Evolutionary conservation across 2,888 invertebrate genomes (phyloP).

Genomic region (Blastobasis lacticolella): DNA sequence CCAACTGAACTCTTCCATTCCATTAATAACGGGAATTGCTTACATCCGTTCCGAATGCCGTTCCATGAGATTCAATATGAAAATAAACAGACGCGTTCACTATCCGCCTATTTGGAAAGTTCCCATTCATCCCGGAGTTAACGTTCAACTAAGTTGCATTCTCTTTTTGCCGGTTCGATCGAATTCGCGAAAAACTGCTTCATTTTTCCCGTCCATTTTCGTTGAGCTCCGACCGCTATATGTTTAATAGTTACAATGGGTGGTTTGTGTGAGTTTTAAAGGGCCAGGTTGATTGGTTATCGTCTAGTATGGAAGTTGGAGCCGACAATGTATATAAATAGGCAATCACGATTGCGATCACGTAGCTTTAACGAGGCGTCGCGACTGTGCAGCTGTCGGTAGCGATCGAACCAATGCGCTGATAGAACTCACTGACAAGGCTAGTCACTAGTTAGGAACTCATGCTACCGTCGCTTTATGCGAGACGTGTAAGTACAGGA

Average conservation of each 20-base stretch:
- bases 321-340: constrained; percentile 67
- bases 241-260: neutral
- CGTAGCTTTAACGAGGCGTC: constrained; percentile 66
- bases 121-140: constrained; percentile 50
- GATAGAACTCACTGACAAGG: constrained; percentile 32
- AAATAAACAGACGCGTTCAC: constrained; percentile 35
- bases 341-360: constrained; percentile 67
- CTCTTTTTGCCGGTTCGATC: constrained; percentile 43
- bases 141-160: constrained; percentile 50
- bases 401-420: constrained; percentile 39
- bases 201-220: constrained; percentile 36
- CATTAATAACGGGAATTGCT: constrained; percentile 4
- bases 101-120: constrained; percentile 44
- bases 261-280: constrained; percentile 17
- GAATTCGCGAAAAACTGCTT: constrained; percentile 44
- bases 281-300: constrained; percentile 35
- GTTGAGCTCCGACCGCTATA: constrained; percentile 11
- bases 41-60: constrained; percentile 18
- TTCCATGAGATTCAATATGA: constrained; percentile 20
- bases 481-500: no score
- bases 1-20: neutral
- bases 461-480: no score
- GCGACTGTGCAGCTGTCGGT: constrained; percentile 39
- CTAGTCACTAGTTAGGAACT: no score
- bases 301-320: constrained; percentile 32